phyloP scores from a whole-genome alignment of 2,888 invertebrate species.

The Sarcophaga subvicina region DNA sequence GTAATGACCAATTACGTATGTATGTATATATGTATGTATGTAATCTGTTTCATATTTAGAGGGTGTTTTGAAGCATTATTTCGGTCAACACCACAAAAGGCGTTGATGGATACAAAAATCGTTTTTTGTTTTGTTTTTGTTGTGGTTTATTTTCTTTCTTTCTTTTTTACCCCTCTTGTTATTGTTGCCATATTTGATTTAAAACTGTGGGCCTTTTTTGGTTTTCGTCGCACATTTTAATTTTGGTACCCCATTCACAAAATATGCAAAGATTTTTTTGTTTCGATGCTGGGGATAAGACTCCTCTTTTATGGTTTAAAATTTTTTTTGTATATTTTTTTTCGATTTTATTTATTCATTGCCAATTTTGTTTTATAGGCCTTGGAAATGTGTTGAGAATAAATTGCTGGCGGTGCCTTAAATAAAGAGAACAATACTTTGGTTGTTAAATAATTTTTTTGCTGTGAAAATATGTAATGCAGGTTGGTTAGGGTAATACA shows the following conservation, averaged over 20 bases:
- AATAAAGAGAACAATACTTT: too few species aligned
- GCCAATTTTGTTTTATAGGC: too few species aligned
- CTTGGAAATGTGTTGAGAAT: too few species aligned
- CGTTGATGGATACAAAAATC: conserved; percentile 15
- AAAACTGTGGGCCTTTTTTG: background rate
- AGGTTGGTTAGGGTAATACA: too few species aligned
- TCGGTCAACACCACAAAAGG: conserved; percentile 8
- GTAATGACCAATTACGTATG: too few species aligned
- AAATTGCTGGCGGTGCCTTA: too few species aligned
- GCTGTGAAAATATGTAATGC: too few species aligned
- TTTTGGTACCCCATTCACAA: too few species aligned
- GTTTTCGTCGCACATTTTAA: background rate
- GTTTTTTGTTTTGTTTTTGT: background rate
- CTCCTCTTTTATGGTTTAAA: conserved; percentile 24
- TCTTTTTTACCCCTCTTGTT: background rate
- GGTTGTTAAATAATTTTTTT: too few species aligned
- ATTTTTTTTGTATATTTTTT: background rate
- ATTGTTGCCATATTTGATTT: conserved; percentile 15
- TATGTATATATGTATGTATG: too few species aligned
- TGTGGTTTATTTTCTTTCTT: background rate
- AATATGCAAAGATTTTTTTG: background rate
- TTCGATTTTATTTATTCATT: too few species aligned
- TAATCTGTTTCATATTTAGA: too few species aligned
- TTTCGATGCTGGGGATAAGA: background rate
- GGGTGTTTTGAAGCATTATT: background rate